Evolutionary conservation across 2,113 vertebrate genomes (phyloP).

Genomic region (Psammodynastes pulverulentus): DNA sequence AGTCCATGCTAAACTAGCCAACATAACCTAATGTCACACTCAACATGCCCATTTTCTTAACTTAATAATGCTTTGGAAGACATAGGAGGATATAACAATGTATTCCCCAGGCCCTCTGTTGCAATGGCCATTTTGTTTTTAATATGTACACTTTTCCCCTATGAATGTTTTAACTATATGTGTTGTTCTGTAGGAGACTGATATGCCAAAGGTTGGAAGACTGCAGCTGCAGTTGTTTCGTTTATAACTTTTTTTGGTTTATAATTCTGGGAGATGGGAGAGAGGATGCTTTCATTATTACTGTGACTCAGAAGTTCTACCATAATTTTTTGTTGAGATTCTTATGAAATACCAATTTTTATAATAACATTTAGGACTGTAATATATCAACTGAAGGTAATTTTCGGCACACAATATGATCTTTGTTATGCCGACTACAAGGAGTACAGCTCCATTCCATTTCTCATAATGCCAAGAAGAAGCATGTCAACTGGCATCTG

Average conservation of each 20-base stretch:
- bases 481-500: not conserved
- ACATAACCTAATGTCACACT: not conserved
- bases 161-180: not conserved
- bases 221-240: not conserved
- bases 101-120: not conserved
- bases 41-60: too few relatives aligned
- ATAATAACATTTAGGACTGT: not conserved
- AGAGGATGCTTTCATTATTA: not conserved
- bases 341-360: not conserved
- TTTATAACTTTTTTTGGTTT: not conserved
- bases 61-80: not conserved
- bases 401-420: not conserved
- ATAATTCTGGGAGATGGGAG: not conserved
- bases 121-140: not conserved
- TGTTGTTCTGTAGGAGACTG: not conserved
- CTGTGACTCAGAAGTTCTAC: not conserved
- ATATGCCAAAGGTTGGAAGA: not conserved
- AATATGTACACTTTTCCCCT: not conserved
- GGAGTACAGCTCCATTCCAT: rapidly evolving
- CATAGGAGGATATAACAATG: not conserved
- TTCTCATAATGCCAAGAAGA: not conserved
- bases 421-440: rapidly evolving
- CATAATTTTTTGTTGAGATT: not conserved
- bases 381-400: rapidly evolving
- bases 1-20: not conserved